phyloP scores from a whole-genome alignment of 2,797 vertebrate species.

The Chaunax sp. region DNA sequence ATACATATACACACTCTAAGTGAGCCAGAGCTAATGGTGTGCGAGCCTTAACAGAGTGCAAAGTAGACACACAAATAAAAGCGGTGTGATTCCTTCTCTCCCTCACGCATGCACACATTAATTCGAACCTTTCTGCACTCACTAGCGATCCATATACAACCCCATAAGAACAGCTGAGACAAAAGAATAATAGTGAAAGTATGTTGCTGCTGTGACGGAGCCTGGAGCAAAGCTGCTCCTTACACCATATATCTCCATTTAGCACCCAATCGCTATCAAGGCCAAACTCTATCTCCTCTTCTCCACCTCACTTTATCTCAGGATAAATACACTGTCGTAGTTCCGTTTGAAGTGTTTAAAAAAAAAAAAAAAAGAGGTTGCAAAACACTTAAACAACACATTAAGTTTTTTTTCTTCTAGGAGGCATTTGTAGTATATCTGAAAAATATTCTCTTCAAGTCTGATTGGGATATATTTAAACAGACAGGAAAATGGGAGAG shows the following conservation, averaged over 20 bases:
- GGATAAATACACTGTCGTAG: not conserved
- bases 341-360: not conserved
- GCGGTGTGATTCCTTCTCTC: not conserved
- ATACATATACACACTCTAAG: slow-evolving; percentile 22
- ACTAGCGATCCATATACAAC: slow-evolving; percentile 48
- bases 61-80: slow-evolving; percentile 17
- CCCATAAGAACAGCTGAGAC: slow-evolving; percentile 44
- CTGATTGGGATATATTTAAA: not conserved
- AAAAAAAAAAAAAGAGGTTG: slow-evolving; percentile 8
- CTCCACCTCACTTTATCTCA: slow-evolving; percentile 14
- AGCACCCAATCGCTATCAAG: slow-evolving; percentile 52
- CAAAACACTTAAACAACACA: not conserved
- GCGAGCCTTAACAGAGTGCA: slow-evolving; percentile 12
- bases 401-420: slow-evolving; percentile 1
- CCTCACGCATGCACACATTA: slow-evolving; percentile 17
- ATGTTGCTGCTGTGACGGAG: slow-evolving; percentile 58
- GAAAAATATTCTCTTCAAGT: slow-evolving; percentile 4
- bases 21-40: slow-evolving; percentile 11
- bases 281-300: slow-evolving; percentile 45
- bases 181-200: slow-evolving; percentile 64
- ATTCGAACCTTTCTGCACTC: slow-evolving; percentile 61
- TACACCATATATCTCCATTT: slow-evolving; percentile 50
- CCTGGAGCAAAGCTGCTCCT: slow-evolving; percentile 47
- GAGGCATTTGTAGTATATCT: not conserved
- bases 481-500: slow-evolving; percentile 12